Conservation (phyloP, 35 echinoderm and acorn worm species). For the Acanthaster planci region DNA sequence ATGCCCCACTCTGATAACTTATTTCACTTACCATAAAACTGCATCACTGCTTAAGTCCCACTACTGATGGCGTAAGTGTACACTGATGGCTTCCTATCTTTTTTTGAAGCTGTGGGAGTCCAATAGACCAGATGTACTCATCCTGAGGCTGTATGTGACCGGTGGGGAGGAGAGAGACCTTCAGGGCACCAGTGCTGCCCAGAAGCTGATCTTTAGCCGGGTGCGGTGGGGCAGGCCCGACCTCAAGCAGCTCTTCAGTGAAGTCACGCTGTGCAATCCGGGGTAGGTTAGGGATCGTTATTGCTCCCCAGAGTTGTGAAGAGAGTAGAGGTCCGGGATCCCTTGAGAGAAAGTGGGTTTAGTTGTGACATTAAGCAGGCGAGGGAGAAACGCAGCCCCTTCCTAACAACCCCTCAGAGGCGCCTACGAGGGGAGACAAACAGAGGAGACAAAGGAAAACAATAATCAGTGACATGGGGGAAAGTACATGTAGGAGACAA, state of each 20-base stretch:
- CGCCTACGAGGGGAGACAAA: too few relatives aligned
- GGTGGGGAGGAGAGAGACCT: not conserved
- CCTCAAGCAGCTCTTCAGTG: constrained; percentile 43
- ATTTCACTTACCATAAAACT: not conserved
- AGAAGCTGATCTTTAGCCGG: constrained; percentile 20
- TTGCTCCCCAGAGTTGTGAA: too few relatives aligned
- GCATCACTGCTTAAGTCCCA: not conserved
- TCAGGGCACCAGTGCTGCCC: not conserved
- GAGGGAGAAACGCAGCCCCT: too few relatives aligned
- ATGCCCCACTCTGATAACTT: not conserved
- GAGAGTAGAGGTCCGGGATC: too few relatives aligned
- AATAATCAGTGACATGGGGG: too few relatives aligned
- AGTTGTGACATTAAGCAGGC: too few relatives aligned
- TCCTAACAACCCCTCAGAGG: too few relatives aligned
- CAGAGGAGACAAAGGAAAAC: too few relatives aligned
- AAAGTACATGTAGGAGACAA: too few relatives aligned
- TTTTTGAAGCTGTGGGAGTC: constrained; percentile 52
- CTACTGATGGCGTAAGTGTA: not conserved
- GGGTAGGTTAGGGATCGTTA: constrained; percentile 12
- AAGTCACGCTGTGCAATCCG: constrained; percentile 57
- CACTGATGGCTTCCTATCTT: not conserved
- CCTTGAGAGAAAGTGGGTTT: too few relatives aligned
- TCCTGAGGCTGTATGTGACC: constrained; percentile 51
- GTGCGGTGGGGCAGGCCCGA: constrained; percentile 36
- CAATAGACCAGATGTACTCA: constrained; percentile 61